These are phyloP conservation scores for Pogonocichla stellata DNA, from an alignment of 2,113 vertebrate genomes.

Conservation along the genomic window DNA sequence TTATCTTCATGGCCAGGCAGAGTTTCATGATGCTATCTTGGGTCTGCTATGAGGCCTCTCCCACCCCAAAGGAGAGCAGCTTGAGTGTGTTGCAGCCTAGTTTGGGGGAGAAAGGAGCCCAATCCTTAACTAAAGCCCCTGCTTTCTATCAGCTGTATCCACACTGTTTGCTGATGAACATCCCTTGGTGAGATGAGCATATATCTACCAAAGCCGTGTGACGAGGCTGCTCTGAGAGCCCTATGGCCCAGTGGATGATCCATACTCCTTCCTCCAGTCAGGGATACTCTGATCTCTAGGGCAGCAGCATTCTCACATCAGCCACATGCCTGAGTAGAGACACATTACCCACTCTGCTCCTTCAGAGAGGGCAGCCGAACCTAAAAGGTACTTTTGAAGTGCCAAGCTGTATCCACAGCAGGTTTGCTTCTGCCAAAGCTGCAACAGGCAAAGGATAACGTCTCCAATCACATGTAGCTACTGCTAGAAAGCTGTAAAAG, in stretches of 20 bases:
- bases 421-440: not conserved
- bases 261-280: accelerated
- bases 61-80: not conserved
- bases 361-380: not conserved
- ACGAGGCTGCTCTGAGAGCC: accelerated
- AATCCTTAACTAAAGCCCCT: not conserved
- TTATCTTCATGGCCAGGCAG: not conserved
- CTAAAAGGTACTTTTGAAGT: not conserved
- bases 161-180: not conserved
- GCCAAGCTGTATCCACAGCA: not conserved
- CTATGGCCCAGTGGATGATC: not conserved
- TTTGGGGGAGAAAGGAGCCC: not conserved
- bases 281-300: not conserved
- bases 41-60: not conserved
- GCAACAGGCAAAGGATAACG: not conserved
- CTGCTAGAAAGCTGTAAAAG: not conserved
- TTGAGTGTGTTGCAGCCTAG: not conserved
- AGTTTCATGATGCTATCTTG: not conserved
- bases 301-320: not conserved
- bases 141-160: not conserved
- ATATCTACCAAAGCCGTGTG: not conserved
- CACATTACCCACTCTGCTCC: not conserved
- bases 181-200: accelerated
- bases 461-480: not conserved
- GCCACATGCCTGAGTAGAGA: not conserved